Evolutionary conservation across 2,888 invertebrate species (phyloP).

Genomic region (Serrognathus titanus): DNA sequence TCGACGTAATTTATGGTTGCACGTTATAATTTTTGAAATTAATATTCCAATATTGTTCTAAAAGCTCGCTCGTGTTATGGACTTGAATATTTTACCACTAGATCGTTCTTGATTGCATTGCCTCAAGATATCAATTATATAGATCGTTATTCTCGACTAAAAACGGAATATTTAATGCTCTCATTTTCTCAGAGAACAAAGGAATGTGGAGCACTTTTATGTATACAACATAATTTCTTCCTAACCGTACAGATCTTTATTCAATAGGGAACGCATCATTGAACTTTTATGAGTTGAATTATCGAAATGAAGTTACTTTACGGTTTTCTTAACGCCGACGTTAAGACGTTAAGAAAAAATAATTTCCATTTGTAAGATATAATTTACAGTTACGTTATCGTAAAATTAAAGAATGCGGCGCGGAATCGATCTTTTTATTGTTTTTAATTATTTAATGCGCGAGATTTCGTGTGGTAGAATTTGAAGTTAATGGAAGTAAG

Average conservation of each 20-base stretch:
- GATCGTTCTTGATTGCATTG: constrained; percentile 48
- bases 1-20: constrained; percentile 22
- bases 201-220: constrained; percentile 15
- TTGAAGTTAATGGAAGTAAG: neutral
- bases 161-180: constrained; percentile 48
- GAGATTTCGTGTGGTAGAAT: too few species aligned
- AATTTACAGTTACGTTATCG: too few species aligned
- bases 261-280: too few species aligned
- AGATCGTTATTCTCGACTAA: constrained; percentile 48
- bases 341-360: too few species aligned
- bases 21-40: constrained; percentile 44
- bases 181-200: constrained; percentile 32
- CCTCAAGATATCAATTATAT: constrained; percentile 51
- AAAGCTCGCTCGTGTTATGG: constrained; percentile 40
- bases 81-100: constrained; percentile 48
- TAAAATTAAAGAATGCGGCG: too few species aligned
- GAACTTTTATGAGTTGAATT: too few species aligned
- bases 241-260: neutral
- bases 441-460: too few species aligned
- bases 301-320: too few species aligned
- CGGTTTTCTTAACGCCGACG: too few species aligned
- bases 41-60: constrained; percentile 49
- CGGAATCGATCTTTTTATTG: too few species aligned
- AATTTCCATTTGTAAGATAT: too few species aligned
- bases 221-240: neutral